Conservation (phyloP, 2,888 invertebrate species). For the Dryococelus australis region DNA sequence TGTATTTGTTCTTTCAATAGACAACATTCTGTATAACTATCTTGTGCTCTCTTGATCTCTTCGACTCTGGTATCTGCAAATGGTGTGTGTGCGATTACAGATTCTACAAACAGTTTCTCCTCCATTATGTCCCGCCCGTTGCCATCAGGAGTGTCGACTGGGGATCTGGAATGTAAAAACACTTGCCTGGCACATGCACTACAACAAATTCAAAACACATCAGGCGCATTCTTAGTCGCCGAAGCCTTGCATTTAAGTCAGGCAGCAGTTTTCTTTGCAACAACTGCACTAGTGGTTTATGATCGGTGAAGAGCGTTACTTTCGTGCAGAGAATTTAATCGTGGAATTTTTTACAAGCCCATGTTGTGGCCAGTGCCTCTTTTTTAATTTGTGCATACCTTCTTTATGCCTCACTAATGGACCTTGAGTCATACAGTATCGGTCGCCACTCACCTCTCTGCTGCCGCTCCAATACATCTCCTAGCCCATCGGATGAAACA, state of each 20-base stretch:
- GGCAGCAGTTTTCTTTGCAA: conserved; percentile 53
- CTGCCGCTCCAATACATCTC: conserved; percentile 52
- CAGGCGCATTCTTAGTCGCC: conserved; percentile 53
- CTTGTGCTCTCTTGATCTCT: neutral
- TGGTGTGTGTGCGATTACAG: neutral
- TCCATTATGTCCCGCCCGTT: neutral
- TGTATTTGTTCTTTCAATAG: too few relatives aligned
- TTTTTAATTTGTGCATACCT: conserved; percentile 54
- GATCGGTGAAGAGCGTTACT: conserved; percentile 54
- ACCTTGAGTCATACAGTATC: conserved; percentile 54
- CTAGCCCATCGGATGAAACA: conserved; percentile 53
- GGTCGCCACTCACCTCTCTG: conserved; percentile 49
- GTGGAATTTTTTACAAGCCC: conserved; percentile 53
- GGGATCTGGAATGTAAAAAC: conserved; percentile 51
- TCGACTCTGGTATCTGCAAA: neutral
- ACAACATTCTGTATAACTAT: neutral
- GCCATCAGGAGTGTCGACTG: conserved; percentile 3
- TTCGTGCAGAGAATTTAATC: conserved; percentile 52
- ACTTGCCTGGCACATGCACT: conserved; percentile 53
- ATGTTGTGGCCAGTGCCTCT: conserved; percentile 54
- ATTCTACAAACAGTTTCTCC: neutral
- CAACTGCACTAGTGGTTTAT: conserved; percentile 54
- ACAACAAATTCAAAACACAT: conserved; percentile 51
- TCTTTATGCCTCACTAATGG: conserved; percentile 51
- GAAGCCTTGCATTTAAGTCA: conserved; percentile 54